A percentile compares a stretch with the other conserved stretches of the same genome.
phyloP scores from a whole-genome alignment of 1,140 invertebrate genomes.

The Venustaconcha ellipsiformis region DNA sequence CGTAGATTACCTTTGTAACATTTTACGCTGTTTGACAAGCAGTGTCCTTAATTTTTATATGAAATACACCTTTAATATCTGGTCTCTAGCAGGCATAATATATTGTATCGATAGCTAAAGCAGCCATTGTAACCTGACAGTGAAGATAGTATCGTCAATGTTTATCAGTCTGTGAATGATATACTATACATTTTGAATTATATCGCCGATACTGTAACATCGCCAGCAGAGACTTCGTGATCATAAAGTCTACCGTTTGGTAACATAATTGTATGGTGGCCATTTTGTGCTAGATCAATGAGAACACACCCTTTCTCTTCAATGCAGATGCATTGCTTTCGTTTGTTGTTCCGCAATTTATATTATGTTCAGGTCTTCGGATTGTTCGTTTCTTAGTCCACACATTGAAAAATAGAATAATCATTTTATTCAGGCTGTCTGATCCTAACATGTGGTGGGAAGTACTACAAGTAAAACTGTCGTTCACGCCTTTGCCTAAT shows the following conservation, averaged over 20 bases:
- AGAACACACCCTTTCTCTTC: constrained; percentile 3
- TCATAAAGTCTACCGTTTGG: constrained; percentile 5
- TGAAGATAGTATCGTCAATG: constrained; percentile 2
- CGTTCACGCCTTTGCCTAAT: too few species aligned
- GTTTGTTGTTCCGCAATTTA: constrained; percentile 12
- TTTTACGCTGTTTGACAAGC: not conserved
- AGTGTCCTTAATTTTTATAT: not conserved
- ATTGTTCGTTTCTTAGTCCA: not conserved
- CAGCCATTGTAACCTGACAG: not conserved
- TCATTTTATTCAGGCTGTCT: not conserved
- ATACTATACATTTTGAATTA: constrained; percentile 16
- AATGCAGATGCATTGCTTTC: constrained; percentile 20
- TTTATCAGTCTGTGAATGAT: not conserved
- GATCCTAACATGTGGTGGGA: not conserved
- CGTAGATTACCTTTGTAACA: not conserved
- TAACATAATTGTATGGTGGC: constrained; percentile 1
- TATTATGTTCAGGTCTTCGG: not conserved
- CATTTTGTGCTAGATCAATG: not conserved
- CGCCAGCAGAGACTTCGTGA: not conserved
- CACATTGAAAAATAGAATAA: constrained; percentile 8
- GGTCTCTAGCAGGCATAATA: constrained; percentile 1
- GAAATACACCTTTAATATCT: not conserved
- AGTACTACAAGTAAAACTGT: not conserved
- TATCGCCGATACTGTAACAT: not conserved
- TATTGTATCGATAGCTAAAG: not conserved